Percentiles rank a stretch among this genome's conserved stretches.
These are phyloP conservation scores for Macropus fuliginosus DNA, from an alignment of 2,797 vertebrate species.

Conservation along the genomic window DNA sequence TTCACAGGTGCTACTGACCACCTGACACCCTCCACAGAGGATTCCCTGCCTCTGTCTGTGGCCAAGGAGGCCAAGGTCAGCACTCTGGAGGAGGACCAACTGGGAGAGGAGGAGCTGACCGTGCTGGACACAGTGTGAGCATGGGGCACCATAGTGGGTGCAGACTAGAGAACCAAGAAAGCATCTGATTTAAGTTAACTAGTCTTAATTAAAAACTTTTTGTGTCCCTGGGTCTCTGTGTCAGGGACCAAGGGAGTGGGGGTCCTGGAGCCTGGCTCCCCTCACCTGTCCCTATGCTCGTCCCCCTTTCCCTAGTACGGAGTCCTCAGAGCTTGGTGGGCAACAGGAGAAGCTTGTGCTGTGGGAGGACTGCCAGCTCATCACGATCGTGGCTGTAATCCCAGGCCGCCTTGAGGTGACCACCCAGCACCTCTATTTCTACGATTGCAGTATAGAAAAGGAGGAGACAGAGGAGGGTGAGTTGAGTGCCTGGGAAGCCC, in stretches of 20 bases:
- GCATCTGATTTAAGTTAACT: neutral
- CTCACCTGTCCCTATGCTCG: neutral
- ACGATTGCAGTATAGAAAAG: conserved; percentile 93
- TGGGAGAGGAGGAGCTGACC: conserved; percentile 93
- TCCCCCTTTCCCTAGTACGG: conserved; percentile 52
- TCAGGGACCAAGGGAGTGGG: fast-evolving
- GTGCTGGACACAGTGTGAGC: conserved; percentile 91
- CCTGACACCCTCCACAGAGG: conserved; percentile 84
- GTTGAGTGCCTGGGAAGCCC: conserved; percentile 53
- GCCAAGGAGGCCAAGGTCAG: conserved; percentile 98
- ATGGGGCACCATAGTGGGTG: neutral
- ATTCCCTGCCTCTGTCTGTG: conserved; percentile 91
- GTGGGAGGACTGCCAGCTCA: conserved; percentile 97
- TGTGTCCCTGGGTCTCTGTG: neutral
- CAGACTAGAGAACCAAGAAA: neutral
- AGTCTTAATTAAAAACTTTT: neutral
- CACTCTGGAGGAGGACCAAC: conserved; percentile 94
- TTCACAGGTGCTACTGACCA: conserved; percentile 90
- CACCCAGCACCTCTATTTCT: conserved; percentile 97
- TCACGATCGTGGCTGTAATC: conserved; percentile 94
- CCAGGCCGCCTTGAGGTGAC: conserved; percentile 95
- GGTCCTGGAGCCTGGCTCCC: neutral
- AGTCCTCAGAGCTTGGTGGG: conserved; percentile 89
- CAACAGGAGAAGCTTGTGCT: conserved; percentile 96
- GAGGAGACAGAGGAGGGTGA: conserved; percentile 96